phyloP scores from a whole-genome alignment of 2,113 vertebrate genomes.

The Butastur rufipennis region DNA sequence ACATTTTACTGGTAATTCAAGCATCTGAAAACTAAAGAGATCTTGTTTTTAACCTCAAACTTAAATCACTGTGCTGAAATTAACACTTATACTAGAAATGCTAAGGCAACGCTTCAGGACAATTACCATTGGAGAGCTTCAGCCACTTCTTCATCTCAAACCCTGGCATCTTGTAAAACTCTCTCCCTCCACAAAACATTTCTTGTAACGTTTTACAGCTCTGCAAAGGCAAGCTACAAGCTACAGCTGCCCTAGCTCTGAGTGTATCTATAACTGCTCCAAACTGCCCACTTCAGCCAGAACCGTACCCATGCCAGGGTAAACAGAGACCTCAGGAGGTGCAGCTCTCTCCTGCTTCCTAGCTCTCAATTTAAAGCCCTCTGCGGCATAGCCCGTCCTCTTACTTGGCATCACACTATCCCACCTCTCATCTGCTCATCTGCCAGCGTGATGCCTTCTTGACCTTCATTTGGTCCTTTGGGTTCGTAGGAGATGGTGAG shows the following conservation, averaged over 20 bases:
- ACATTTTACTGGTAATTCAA: slow-evolving; percentile 4
- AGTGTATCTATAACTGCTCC: neutral
- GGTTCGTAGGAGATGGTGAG: accelerated
- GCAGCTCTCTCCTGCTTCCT: neutral
- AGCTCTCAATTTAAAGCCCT: neutral
- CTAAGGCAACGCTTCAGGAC: neutral
- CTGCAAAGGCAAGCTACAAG: neutral
- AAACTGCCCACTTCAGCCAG: neutral
- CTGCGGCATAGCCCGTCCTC: neutral
- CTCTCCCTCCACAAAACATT: neutral
- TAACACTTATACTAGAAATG: neutral
- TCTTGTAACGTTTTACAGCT: neutral
- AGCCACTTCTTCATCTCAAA: neutral
- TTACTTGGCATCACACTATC: neutral
- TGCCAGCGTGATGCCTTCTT: neutral
- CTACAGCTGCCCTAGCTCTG: neutral
- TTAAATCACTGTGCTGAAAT: neutral
- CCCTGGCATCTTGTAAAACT: neutral
- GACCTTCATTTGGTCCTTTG: neutral
- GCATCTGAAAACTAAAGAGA: neutral
- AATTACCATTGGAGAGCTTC: neutral
- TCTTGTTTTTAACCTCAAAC: neutral
- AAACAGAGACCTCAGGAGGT: neutral
- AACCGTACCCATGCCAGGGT: neutral
- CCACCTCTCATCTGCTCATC: neutral